phyloP scores from a whole-genome alignment of 2,888 invertebrate genomes.

The Mystacides longicornis region DNA sequence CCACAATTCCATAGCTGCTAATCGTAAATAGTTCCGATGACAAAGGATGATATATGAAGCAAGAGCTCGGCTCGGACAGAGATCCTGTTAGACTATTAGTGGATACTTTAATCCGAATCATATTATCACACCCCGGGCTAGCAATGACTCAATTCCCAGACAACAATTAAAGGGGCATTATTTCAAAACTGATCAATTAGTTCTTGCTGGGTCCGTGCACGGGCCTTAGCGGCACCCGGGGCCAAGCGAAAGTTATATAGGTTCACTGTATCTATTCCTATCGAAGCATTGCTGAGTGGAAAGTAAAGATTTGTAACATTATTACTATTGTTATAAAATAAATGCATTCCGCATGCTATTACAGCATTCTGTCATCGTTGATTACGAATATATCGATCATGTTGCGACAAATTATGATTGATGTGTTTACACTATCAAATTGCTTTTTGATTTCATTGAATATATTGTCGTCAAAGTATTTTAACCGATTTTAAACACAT shows the following conservation, averaged over 20 bases:
- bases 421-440: no score
- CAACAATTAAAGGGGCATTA: constrained; percentile 23
- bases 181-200: constrained; percentile 25
- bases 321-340: no score
- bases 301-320: no score
- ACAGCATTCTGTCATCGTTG: no score
- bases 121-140: constrained; percentile 7
- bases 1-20: background rate
- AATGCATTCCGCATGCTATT: no score
- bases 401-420: no score
- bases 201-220: background rate
- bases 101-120: constrained; percentile 9
- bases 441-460: no score
- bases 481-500: no score
- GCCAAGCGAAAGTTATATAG: constrained; percentile 1
- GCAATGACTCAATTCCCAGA: constrained; percentile 25
- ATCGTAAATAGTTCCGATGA: constrained; percentile 16
- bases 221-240: constrained; percentile 9
- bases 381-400: no score
- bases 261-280: no score
- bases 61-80: background rate
- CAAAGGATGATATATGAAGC: constrained; percentile 22
- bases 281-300: no score
- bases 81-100: constrained; percentile 16
- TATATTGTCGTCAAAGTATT: no score